Evolutionary conservation across 2,888 invertebrate genomes (phyloP), one percentile per base, ranked within the genome.

Genomic region (Athetis lepigone): DNA sequence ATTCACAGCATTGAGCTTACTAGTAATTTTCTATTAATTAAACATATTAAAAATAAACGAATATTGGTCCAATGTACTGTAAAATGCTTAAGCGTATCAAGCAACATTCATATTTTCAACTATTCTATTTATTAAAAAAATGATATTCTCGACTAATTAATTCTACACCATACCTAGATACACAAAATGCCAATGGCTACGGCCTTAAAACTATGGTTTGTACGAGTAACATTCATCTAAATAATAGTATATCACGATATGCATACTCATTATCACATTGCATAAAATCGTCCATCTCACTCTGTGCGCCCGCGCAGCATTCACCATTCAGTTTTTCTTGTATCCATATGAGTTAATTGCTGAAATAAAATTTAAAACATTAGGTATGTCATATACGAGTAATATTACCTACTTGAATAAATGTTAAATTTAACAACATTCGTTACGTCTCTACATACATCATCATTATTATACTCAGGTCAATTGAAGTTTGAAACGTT

Each of bases 271-370:
- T 81, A 82, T 82, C 81, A 81, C 80, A 83, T 74, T 77, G 64
- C 55, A 56, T 60, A 66, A 57, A 37, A 52, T 40, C 62, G 25
- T 36, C 58, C 40, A 46, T 40, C 6, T 43, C 33, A 49, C 27
- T n/a, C 39, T 11, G 8, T 61, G 23, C 25, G n/a, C 27, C 29
- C 6, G 46, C 33, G 40, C 40, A 27, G 37, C 2, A 7, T 51
- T 87, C 81, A 90, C 79, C 2, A 7, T 51, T 87, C 81, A 90
- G 79, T 91, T 90, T 81, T 91, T 97, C 76, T 96, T 96, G 90
- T 97, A 97, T 46, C 98, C 98, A 84, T 96, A 97, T 0, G 97
- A 96, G 87, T 97, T 96, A 85, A 97, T 96, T 11, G 96, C 96
- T 96, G 95, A 54, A 95, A 95, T 75, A 87, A 86, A 84, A 64